Base-by-base conservation (phyloP, 2,888 invertebrate species). In the Therioaphis trifolii region DNA sequence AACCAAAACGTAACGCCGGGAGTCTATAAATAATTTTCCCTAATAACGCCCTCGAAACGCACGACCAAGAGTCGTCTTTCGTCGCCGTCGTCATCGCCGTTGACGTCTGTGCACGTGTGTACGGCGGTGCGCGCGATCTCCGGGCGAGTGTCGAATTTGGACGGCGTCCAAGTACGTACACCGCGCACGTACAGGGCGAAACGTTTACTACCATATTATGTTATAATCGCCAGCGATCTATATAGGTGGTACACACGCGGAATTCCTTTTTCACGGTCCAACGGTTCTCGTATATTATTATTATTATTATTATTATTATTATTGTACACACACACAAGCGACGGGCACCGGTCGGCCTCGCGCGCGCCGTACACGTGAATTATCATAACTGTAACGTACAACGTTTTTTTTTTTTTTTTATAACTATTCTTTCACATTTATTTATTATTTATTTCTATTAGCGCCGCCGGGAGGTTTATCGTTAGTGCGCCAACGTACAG, bases 191-290 rank as follows among this genome's bases (percentile, higher is more conserved):
- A 52, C 24, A 4, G 12, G 2, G 29, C 18, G 24, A 78, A 76
- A 35, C 66, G 66, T 77, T 77, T 77, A 66, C 49, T 27, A 66
- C 58, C 21, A 24, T 52, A 29, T 29, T 24, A 29, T 24, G 18
- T 69, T 55, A 43, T 27, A 69, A 43, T 27, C 43, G 14, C 15
- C 68, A 4, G 40, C 21, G 24, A 74, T 58, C 58, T 58, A 61
- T 27, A 63, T 12, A 55, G 49, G 66, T n/a, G 49, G 66, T n/a
- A 29, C n/a, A 46, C 21, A 46, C 46, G n/a, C 69, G 58, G 49
- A 72, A 80, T 74, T 82, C 61, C 35, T 63, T 40, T 72, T 82
- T 82, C 66, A 21, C 74, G 43, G 74, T 40, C 74, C 46, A 52
- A 63, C 72, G 35, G 49, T 49, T 82, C 21, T 1, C 27, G 27